Evolutionary conservation across 2,888 invertebrate species (phyloP).

Genomic region (Corbicula japonica): DNA sequence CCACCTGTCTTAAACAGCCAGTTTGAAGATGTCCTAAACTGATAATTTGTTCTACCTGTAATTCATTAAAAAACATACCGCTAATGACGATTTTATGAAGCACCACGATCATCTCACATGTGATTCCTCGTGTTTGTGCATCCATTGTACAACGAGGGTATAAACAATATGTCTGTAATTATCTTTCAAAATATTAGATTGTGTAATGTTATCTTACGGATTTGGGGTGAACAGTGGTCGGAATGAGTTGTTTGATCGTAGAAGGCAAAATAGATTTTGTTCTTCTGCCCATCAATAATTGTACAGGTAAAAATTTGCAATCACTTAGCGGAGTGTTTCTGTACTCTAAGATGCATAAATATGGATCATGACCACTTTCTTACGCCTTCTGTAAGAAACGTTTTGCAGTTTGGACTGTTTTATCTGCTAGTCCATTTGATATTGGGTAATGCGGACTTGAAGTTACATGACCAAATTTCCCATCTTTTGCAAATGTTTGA

Average conservation of each 20-base stretch:
- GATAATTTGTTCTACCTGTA: too few species aligned
- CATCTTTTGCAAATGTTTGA: background rate
- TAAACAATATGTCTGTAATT: too few species aligned
- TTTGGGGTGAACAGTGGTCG: background rate
- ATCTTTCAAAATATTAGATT: too few species aligned
- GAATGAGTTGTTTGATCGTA: background rate
- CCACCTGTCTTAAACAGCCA: too few species aligned
- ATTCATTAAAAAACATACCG: too few species aligned
- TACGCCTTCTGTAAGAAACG: background rate
- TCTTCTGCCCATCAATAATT: constrained; percentile 42
- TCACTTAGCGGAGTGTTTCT: constrained; percentile 10
- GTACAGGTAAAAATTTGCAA: constrained; percentile 33
- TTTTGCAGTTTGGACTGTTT: constrained; percentile 5
- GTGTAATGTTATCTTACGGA: too few species aligned
- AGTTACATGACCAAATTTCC: constrained; percentile 14
- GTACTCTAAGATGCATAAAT: constrained; percentile 6
- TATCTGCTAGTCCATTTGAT: constrained; percentile 9
- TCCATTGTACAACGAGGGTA: too few species aligned
- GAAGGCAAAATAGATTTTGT: constrained; percentile 24
- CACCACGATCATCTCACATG: too few species aligned
- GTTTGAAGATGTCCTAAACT: too few species aligned
- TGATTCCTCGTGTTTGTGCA: too few species aligned
- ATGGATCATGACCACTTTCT: constrained; percentile 12
- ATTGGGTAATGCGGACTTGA: background rate
- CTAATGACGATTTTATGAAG: too few species aligned